A percentile compares a stretch with the other conserved stretches of the same genome.
phyloP scores from a whole-genome alignment of 1,140 invertebrate genomes.

The Anadara kagoshimensis region DNA sequence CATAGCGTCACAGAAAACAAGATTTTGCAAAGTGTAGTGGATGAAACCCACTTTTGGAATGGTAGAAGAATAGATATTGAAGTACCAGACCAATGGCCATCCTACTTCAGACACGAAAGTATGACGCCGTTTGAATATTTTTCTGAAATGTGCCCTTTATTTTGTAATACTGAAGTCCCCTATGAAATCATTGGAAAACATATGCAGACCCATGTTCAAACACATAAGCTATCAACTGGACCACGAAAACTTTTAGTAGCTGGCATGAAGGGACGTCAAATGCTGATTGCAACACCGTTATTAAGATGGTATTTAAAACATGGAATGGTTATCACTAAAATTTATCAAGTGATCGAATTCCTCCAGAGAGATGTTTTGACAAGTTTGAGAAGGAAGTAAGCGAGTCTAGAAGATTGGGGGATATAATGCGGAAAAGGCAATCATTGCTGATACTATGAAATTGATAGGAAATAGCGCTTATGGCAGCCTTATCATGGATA shows the following conservation, averaged over 20 bases:
- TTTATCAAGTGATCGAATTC: conserved; percentile 47
- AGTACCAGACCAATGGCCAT: conserved; percentile 28
- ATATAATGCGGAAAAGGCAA: conserved; percentile 26
- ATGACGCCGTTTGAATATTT: conserved; percentile 7
- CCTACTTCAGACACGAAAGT: background rate
- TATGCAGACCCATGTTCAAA: background rate
- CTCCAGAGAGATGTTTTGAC: conserved; percentile 29
- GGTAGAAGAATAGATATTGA: conserved; percentile 24
- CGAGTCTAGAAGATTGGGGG: conserved; percentile 35
- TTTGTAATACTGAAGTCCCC: conserved; percentile 18
- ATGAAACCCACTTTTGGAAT: conserved; percentile 24
- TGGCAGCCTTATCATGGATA: conserved; percentile 38
- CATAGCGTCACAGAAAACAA: conserved; percentile 8
- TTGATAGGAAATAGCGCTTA: conserved; percentile 39
- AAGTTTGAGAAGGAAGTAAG: conserved; percentile 34
- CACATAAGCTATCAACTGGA: background rate
- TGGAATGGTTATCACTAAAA: conserved; percentile 13
- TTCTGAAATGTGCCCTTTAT: conserved; percentile 13
- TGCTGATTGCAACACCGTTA: conserved; percentile 5
- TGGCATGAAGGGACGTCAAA: conserved; percentile 2
- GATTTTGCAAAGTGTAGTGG: conserved; percentile 22
- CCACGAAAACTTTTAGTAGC: background rate
- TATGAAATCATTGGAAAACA: conserved; percentile 12
- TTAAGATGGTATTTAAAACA: conserved; percentile 18
- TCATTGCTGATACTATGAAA: conserved; percentile 50